These are phyloP conservation scores for Enteromius argenteus DNA, from an alignment of 2,797 vertebrate species.

Conservation along the genomic window DNA sequence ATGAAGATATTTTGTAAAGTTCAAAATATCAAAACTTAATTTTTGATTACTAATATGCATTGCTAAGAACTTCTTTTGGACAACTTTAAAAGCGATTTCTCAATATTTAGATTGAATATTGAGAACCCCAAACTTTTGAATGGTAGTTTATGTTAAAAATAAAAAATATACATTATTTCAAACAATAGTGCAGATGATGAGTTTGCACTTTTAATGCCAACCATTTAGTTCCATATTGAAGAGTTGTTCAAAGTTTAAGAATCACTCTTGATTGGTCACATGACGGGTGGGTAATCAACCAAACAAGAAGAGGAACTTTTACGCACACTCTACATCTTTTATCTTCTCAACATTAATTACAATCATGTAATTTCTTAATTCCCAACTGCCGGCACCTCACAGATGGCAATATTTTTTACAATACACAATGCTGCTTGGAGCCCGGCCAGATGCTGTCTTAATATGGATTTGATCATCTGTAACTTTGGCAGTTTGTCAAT, in stretches of 20 bases:
- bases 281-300: conserved; percentile 36
- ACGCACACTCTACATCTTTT: conserved; percentile 68
- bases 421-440: conserved; percentile 71
- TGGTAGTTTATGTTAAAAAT: not conserved
- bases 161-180: not conserved
- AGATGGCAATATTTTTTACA: conserved; percentile 79
- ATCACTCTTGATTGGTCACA: conserved; percentile 33
- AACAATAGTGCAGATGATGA: not conserved
- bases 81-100: not conserved
- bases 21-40: not conserved
- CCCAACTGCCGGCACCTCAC: conserved; percentile 72
- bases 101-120: not conserved
- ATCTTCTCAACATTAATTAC: conserved; percentile 71
- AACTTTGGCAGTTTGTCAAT: conserved; percentile 75
- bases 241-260: conserved; percentile 17
- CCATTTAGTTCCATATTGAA: conserved; percentile 7
- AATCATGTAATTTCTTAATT: conserved; percentile 64
- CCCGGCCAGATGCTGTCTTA: conserved; percentile 72
- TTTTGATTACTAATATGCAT: not conserved
- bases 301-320: conserved; percentile 59
- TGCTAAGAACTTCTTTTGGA: not conserved
- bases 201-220: not conserved
- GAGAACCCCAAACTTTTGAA: not conserved
- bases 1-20: not conserved
- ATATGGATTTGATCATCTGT: conserved; percentile 77